phyloP scores from a whole-genome alignment of 37 sponge, comb jelly and placozoan species.

The Agelas oroides region DNA sequence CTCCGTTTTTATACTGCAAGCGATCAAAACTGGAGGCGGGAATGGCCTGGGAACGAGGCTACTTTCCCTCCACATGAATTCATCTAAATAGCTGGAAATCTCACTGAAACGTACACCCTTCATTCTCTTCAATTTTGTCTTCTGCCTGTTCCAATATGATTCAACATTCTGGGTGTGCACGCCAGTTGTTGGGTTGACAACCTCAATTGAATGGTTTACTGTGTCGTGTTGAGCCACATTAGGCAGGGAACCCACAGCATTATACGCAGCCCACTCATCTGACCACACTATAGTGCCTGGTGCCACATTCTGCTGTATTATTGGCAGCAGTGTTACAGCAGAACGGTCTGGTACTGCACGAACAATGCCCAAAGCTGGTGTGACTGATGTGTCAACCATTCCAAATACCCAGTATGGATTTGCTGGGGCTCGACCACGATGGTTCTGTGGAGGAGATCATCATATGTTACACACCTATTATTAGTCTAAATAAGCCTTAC shows the following conservation, averaged over 20 bases:
- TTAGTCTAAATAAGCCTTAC: neutral
- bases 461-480: neutral
- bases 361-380: neutral
- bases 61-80: too few species aligned
- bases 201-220: conserved; percentile 53
- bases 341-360: neutral
- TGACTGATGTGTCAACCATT: neutral
- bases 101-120: neutral
- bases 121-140: conserved; percentile 13
- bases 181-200: conserved; percentile 54
- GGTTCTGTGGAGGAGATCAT: neutral
- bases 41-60: too few species aligned
- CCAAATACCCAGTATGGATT: neutral
- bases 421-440: neutral
- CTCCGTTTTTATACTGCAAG: too few species aligned
- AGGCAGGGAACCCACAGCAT: neutral
- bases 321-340: conserved; percentile 62
- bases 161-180: conserved; percentile 42
- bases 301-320: conserved; percentile 32
- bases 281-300: conserved; percentile 22
- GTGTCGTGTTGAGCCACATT: neutral
- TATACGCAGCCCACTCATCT: conserved; percentile 38
- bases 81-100: too few species aligned
- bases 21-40: too few species aligned
- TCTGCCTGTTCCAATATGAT: conserved; percentile 6